Conservation (phyloP, 2,113 vertebrate genomes). For the Dermatemys mawii region DNA sequence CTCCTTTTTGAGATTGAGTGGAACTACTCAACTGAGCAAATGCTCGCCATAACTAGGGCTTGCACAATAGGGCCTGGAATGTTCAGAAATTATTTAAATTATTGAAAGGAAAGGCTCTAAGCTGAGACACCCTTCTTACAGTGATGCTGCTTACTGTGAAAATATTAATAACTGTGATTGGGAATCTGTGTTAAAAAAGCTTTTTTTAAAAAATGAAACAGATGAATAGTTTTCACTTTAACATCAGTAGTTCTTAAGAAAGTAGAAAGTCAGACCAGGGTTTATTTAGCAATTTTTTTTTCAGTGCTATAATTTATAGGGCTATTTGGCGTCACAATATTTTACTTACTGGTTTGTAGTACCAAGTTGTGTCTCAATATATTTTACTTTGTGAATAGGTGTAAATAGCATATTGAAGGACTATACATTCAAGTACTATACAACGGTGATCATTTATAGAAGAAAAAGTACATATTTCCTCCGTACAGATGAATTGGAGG, state of each 20-base stretch:
- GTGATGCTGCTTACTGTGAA: slow-evolving; percentile 38
- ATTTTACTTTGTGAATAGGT: not conserved
- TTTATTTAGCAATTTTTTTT: not conserved
- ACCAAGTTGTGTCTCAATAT: not conserved
- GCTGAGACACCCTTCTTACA: slow-evolving; percentile 17
- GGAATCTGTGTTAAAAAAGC: slow-evolving; percentile 34
- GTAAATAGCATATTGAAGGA: not conserved
- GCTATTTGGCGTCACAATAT: not conserved
- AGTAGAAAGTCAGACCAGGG: not conserved
- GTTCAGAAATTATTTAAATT: slow-evolving; percentile 54
- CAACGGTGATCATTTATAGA: not conserved
- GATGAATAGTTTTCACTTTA: slow-evolving; percentile 21
- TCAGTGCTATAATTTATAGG: not conserved
- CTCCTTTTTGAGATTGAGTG: not conserved
- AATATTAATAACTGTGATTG: slow-evolving; percentile 35
- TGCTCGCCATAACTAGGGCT: not conserved
- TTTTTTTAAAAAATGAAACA: slow-evolving; percentile 46
- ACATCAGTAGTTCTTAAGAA: not conserved
- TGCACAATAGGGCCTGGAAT: not conserved
- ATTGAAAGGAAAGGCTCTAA: slow-evolving; percentile 42
- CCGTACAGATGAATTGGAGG: not conserved
- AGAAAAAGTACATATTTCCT: not conserved
- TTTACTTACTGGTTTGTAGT: not conserved
- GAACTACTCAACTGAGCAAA: not conserved
- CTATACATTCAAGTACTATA: not conserved